A percentile compares a stretch with the other conserved stretches of the same genome.
Evolutionary conservation across 2,797 vertebrate species (phyloP).

Genomic region (Sparus aurata): DNA sequence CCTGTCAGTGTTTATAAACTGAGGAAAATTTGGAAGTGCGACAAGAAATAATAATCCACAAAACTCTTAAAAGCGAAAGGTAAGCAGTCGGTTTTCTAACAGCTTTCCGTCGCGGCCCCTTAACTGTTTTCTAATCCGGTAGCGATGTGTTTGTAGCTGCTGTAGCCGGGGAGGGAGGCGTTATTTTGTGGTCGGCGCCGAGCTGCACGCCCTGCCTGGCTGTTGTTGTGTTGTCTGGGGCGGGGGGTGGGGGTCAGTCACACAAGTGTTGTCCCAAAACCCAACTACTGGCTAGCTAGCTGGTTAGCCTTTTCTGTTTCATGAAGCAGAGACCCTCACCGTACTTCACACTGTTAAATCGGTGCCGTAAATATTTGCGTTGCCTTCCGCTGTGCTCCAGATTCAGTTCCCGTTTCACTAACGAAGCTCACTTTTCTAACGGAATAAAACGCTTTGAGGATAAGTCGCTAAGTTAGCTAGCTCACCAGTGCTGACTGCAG

Average conservation of each 20-base stretch:
- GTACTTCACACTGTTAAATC: not conserved
- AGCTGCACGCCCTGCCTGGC: slow-evolving; percentile 80
- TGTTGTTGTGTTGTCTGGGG: slow-evolving; percentile 82
- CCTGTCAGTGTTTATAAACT: slow-evolving; percentile 92
- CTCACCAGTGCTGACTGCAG: not conserved
- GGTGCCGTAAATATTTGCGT: fast-evolving
- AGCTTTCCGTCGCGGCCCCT: not conserved
- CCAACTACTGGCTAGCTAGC: slow-evolving; percentile 56
- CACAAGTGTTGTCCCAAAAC: slow-evolving; percentile 63
- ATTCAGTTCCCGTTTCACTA: not conserved
- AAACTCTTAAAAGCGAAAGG: slow-evolving; percentile 71
- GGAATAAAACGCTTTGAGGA: not conserved
- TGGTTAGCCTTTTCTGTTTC: slow-evolving; percentile 28
- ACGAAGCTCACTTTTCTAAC: not conserved
- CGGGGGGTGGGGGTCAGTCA: slow-evolving; percentile 69
- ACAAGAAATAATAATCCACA: slow-evolving; percentile 76
- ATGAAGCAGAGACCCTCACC: not conserved
- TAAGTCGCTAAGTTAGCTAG: not conserved
- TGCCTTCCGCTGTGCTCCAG: not conserved
- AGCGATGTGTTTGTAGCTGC: not conserved
- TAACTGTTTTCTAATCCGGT: not conserved
- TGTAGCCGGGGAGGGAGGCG: slow-evolving; percentile 36
- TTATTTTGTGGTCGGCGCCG: slow-evolving; percentile 69
- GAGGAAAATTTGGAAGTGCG: slow-evolving; percentile 85
- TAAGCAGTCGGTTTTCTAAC: slow-evolving; percentile 60